Base-by-base conservation (phyloP, 2,113 vertebrate species). In the Holacanthus passer region DNA sequence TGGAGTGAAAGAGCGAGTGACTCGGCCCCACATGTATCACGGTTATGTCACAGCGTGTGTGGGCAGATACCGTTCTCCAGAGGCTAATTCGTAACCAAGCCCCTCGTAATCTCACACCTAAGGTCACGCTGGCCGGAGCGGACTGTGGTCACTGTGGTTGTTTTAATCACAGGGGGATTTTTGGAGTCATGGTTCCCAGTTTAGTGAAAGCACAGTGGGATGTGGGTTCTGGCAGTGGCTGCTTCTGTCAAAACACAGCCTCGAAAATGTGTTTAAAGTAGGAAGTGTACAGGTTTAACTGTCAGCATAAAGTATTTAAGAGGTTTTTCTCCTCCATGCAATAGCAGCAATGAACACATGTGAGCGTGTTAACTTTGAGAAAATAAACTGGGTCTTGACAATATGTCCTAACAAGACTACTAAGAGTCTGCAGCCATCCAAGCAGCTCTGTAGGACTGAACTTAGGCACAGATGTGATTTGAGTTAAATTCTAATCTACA, bases 61-160 rank as follows among this genome's bases (percentile, higher is more conserved):
- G 81, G 79, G 83, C 69, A 68, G 72, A 84, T 82, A 77, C 45
- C 22, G 22, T 43, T 86, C 73, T 77, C 75, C 78, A 41, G 56
- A 76, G 75, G 77, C 77, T 53, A 73, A 71, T 84, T 65, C 47
- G 11, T 55, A 69, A 62, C 45, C 55, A 16, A 1, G 22, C 20
- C 79, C 50, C 48, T 58, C 82, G 64, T 85, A 77, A 79, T 64
- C 64, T 78, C 73, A 59, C 86, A 86, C 79, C 79, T 86, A 13
- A 73, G 39, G 63, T 59, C 41, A 22, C 2, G 31, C 79, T 77
- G 82, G 70, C 58, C 81, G 27, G 56, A 71, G 47, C 1, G 75
- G 86, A 71, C 84, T 72, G 88, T 67, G 88, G 89, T 84, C 67
- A 48, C 17, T 53, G 84, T 27, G 88, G 86, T 74, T 45, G 64